Conservation (phyloP, 2,888 invertebrate species). For the Crepidodera aurea region DNA sequence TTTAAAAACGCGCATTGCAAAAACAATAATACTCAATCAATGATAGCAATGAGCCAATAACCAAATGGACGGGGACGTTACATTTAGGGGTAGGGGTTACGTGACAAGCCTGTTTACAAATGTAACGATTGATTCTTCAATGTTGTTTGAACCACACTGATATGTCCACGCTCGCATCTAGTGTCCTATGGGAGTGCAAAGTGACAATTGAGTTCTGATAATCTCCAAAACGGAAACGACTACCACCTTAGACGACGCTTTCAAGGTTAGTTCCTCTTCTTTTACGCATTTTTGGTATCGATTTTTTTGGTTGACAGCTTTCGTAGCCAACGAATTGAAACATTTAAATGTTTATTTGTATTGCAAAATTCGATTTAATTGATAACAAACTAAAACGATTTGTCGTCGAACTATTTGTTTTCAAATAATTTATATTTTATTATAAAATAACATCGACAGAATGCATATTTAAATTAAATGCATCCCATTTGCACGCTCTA, state of each 20-base stretch:
- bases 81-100: slow-evolving; percentile 58
- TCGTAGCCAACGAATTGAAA: neutral
- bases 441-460: slow-evolving; percentile 27
- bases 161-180: slow-evolving; percentile 56
- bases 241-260: slow-evolving; percentile 20
- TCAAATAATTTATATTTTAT: slow-evolving; percentile 26
- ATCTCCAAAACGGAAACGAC: slow-evolving; percentile 10
- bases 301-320: slow-evolving; percentile 7
- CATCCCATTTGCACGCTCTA: neutral
- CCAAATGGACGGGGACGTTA: slow-evolving; percentile 61
- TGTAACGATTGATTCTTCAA: slow-evolving; percentile 64
- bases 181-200: slow-evolving; percentile 49
- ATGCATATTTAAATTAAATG: slow-evolving; percentile 8
- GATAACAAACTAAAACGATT: too few species aligned
- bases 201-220: slow-evolving; percentile 37
- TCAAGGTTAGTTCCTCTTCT: slow-evolving; percentile 24
- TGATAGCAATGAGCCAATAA: slow-evolving; percentile 64
- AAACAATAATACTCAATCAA: slow-evolving; percentile 64
- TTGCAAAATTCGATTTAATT: neutral
- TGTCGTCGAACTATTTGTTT: neutral
- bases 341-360: neutral
- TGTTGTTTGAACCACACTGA: slow-evolving; percentile 62
- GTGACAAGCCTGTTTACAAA: slow-evolving; percentile 65
- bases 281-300: neutral
- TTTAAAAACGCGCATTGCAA: slow-evolving; percentile 64